Evolutionary conservation across 2,888 invertebrate species (phyloP), one percentile per base, ranked within the genome.

Genomic region (Operophtera brumata): DNA sequence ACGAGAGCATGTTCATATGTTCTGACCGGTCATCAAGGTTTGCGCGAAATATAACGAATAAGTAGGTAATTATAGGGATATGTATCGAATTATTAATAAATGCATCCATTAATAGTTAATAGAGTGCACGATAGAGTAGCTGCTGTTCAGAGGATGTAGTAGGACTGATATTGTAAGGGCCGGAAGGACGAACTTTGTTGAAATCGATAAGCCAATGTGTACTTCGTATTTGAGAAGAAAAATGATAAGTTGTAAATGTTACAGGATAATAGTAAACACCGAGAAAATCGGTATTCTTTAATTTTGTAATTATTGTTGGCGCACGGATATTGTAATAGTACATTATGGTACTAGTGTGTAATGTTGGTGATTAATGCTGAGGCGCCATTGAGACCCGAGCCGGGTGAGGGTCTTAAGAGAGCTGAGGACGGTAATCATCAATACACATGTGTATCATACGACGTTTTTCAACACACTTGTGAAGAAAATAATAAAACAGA

Each of bases 81-180:
- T 47, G 37, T 36, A 51, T 46, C 40, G 26, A 45, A 25, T 52
- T 25, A 34, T 46, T 46, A 42, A 37, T 41, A 45, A 35, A 34
- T 40, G 44, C 52, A 57, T 57, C 7, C 45, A 48, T 41, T 51
- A 51, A 30, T 14, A 6, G n/a, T 39, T 48, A 7, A 42, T 42
- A 57, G 51, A 48, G 40, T 57, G 59, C 62, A 61, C 57, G 44
- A 34, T 56, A 47, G 14, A 35, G 57, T 62, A 59, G 59, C 53
- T 48, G 39, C 45, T 61, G 34, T 41, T n/a, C 37, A 46, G 42
- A 55, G 49, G 39, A 34, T 55, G 44, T 6, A 52, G 55, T 59
- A 61, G 64, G 59, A 64, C 64, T 61, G 64, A 61, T 64, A 56
- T 53, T 51, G 50, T 54, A 45, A 59, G 56, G 48, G 39, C 32